Percentiles rank a stretch among this genome's conserved stretches.
Evolutionary conservation across 2,888 invertebrate genomes (phyloP).

Genomic region (Catocala sponsa): DNA sequence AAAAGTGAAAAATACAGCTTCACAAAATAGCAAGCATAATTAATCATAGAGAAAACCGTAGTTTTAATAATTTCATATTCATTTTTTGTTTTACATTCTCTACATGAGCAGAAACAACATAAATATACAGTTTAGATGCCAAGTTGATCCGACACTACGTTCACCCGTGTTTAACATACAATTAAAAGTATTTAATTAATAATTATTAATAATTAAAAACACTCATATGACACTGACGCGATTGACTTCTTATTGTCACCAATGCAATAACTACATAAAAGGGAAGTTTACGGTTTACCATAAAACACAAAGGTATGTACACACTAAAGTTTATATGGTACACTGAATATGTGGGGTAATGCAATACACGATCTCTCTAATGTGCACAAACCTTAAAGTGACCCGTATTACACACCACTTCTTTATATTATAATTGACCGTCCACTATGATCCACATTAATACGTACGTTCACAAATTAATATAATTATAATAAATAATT

Average conservation of each 20-base stretch:
- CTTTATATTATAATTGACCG: constrained; percentile 42
- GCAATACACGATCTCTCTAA: constrained; percentile 49
- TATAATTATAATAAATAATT: constrained; percentile 36
- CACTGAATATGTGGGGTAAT: constrained; percentile 43
- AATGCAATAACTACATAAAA: constrained; percentile 47
- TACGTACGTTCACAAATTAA: constrained; percentile 34
- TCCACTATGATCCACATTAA: constrained; percentile 17
- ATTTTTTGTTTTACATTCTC: background rate
- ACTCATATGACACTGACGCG: constrained; percentile 75
- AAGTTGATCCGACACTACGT: constrained; percentile 52
- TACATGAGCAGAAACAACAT: constrained; percentile 41
- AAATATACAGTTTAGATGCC: constrained; percentile 58
- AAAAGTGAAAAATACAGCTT: constrained; percentile 8
- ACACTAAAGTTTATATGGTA: constrained; percentile 54
- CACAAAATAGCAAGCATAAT: constrained; percentile 9
- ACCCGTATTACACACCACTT: constrained; percentile 53
- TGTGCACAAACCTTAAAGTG: constrained; percentile 65
- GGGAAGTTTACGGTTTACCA: constrained; percentile 30
- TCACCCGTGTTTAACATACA: constrained; percentile 56
- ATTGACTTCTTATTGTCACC: constrained; percentile 75
- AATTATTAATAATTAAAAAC: constrained; percentile 49
- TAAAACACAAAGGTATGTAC: constrained; percentile 61
- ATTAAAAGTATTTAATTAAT: constrained; percentile 56
- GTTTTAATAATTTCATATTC: too few relatives aligned
- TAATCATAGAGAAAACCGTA: background rate